Evolutionary conservation across 2,888 invertebrate genomes (phyloP).

Genomic region (Calameuta filiformis): DNA sequence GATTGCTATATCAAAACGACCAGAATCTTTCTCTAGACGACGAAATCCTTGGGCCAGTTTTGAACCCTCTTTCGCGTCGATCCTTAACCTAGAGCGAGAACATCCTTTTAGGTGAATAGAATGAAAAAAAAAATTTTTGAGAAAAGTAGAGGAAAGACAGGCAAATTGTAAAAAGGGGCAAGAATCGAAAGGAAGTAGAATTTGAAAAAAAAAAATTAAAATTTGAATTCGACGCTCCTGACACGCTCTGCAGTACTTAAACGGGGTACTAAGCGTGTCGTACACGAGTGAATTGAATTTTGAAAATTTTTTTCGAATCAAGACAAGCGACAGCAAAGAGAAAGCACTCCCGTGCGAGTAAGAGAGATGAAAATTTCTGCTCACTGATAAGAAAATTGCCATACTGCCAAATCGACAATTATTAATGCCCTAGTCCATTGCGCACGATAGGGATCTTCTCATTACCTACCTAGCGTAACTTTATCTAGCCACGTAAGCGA

Average conservation of each 20-base stretch:
- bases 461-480: constrained; percentile 55
- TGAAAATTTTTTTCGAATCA: background rate
- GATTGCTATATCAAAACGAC: constrained; percentile 1
- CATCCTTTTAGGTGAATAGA: background rate
- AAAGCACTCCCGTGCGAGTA: background rate
- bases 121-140: background rate
- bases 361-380: constrained; percentile 48
- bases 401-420: constrained; percentile 66
- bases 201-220: background rate
- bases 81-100: background rate
- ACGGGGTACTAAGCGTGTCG: background rate
- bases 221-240: background rate
- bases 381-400: constrained; percentile 56
- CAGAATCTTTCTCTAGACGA: constrained; percentile 1
- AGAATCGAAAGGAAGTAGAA: background rate
- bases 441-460: constrained; percentile 61
- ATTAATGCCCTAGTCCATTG: constrained; percentile 56
- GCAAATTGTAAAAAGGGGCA: background rate
- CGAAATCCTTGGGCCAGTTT: background rate
- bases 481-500: constrained; percentile 58
- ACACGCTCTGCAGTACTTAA: background rate
- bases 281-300: background rate
- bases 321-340: background rate
- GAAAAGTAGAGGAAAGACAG: constrained; percentile 13
- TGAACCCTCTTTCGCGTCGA: background rate